Percentiles rank a stretch among this genome's conserved stretches.
phyloP scores from a whole-genome alignment of 2,888 invertebrate genomes.

The Sphaerophoria taeniata region DNA sequence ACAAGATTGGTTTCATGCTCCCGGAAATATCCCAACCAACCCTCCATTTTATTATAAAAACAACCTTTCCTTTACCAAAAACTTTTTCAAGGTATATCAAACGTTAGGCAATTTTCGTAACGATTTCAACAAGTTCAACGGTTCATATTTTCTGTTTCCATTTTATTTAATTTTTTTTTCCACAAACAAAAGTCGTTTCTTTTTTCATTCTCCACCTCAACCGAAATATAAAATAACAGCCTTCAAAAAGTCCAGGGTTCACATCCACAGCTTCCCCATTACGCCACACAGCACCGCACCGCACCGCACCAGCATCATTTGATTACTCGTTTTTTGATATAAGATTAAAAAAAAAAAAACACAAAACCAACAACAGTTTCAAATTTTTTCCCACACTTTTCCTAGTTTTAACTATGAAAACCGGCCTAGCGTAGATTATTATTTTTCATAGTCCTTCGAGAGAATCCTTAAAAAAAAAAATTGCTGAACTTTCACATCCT shows the following conservation, averaged over 20 bases:
- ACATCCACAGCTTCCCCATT: conserved; percentile 53
- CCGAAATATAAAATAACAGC: conserved; percentile 25
- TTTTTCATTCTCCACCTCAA: not conserved
- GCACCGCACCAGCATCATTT: conserved; percentile 38
- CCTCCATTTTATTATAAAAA: not conserved
- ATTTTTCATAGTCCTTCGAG: conserved; percentile 45
- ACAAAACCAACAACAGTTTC: not conserved
- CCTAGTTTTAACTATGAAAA: conserved; percentile 35
- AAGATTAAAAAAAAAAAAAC: conserved; percentile 5
- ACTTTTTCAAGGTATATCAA: not conserved
- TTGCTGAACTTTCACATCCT: conserved; percentile 68
- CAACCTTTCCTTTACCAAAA: not conserved
- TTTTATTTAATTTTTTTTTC: not conserved
- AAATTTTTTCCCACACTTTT: conserved; percentile 60
- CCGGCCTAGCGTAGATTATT: conserved; percentile 45
- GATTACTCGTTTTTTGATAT: conserved; percentile 38
- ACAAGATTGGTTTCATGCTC: no score
- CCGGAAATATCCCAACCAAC: no score
- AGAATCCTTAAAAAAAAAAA: conserved; percentile 44
- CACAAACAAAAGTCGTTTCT: conserved; percentile 8
- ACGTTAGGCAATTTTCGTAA: conserved; percentile 15
- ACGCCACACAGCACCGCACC: conserved; percentile 1
- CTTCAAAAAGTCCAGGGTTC: conserved; percentile 51
- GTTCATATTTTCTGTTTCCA: conserved; percentile 13
- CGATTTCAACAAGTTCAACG: conserved; percentile 44